Evolutionary conservation across 1,140 invertebrate genomes (phyloP).

Genomic region (Mercenaria mercenaria): DNA sequence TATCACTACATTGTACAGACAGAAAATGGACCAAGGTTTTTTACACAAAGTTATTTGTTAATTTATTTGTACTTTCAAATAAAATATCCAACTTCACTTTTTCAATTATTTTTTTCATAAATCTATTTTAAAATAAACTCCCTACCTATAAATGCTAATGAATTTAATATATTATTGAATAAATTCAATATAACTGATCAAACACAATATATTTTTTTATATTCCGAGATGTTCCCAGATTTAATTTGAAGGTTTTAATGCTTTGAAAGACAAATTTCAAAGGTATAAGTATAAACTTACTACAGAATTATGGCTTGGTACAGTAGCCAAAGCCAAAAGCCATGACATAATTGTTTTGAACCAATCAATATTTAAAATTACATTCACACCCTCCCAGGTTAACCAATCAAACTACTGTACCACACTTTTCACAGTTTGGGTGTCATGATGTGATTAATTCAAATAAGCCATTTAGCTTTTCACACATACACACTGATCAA

Average conservation of each 20-base stretch:
- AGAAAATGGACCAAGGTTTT: too few species aligned
- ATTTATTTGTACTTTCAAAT: too few species aligned
- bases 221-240: too few species aligned
- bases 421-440: neutral
- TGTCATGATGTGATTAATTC: neutral
- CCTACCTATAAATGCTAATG: too few species aligned
- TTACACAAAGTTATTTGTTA: too few species aligned
- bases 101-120: too few species aligned
- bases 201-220: too few species aligned
- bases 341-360: neutral
- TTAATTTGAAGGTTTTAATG: neutral
- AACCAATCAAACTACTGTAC: neutral
- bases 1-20: too few species aligned
- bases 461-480: conserved; percentile 15
- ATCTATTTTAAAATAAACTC: too few species aligned
- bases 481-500: conserved; percentile 7
- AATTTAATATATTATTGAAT: too few species aligned
- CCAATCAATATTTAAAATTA: neutral
- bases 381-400: neutral
- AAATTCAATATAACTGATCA: too few species aligned
- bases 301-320: neutral
- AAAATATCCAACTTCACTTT: too few species aligned
- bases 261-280: neutral
- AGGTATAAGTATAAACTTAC: neutral
- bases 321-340: neutral